Conservation (phyloP, 2,888 invertebrate genomes). For the Cosmia trapezina region DNA sequence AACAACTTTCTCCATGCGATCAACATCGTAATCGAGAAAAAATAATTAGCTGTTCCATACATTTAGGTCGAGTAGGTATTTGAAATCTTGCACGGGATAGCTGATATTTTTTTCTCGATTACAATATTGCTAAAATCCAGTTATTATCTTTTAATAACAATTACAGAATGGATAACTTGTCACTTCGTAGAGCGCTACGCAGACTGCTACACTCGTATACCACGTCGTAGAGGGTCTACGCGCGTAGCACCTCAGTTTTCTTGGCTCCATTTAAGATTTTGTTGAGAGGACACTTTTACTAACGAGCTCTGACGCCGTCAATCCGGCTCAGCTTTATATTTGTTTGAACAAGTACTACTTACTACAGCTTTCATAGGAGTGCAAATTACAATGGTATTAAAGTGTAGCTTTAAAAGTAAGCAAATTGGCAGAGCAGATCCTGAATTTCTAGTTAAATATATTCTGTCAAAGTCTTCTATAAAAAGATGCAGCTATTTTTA, state of each 20-base stretch:
- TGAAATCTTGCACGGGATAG: no score
- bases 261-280: slow-evolving; percentile 66
- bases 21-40: no score
- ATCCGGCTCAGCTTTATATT: slow-evolving; percentile 68
- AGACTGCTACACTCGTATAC: slow-evolving; percentile 53
- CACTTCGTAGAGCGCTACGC: slow-evolving; percentile 16
- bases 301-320: slow-evolving; percentile 72
- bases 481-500: no score
- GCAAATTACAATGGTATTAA: slow-evolving; percentile 20
- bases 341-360: slow-evolving; percentile 51
- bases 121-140: not conserved
- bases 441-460: not conserved
- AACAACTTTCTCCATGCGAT: no score
- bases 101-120: no score
- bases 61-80: no score
- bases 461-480: not conserved
- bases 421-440: not conserved
- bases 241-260: slow-evolving; percentile 50
- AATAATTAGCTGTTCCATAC: no score
- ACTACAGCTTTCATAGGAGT: slow-evolving; percentile 15
- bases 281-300: slow-evolving; percentile 73
- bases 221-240: slow-evolving; percentile 36
- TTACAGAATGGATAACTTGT: not conserved
- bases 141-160: not conserved
- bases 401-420: not conserved